Conservation (phyloP, 2,797 vertebrate species). For the Otolemur crassicaudatus region DNA sequence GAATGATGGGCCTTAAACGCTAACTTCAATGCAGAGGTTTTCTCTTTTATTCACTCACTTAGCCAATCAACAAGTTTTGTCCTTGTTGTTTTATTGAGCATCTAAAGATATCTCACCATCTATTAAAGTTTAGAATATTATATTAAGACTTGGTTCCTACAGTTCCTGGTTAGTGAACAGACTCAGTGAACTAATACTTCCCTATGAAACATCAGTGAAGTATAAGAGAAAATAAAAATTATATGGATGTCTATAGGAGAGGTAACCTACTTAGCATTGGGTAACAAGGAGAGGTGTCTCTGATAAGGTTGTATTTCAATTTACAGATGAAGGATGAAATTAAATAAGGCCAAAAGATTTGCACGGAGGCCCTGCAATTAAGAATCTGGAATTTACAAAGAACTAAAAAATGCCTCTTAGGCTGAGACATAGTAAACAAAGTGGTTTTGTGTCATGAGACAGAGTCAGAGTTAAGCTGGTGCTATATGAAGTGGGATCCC, state of each 20-base stretch:
- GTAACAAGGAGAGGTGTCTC: neutral
- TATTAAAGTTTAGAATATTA: neutral
- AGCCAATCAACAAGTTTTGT: neutral
- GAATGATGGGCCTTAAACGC: neutral
- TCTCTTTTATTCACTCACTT: neutral
- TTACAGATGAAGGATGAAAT: neutral
- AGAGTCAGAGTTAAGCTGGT: neutral
- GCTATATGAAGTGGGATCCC: neutral
- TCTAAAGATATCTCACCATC: neutral
- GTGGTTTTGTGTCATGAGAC: neutral
- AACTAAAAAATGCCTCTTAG: neutral
- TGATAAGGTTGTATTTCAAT: neutral
- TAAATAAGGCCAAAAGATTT: neutral
- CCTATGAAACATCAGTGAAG: neutral
- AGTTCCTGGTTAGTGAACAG: neutral
- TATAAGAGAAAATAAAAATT: neutral
- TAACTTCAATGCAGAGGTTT: neutral
- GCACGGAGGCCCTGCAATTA: neutral
- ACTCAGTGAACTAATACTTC: neutral
- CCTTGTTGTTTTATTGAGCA: neutral
- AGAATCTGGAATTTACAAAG: neutral
- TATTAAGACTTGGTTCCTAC: neutral
- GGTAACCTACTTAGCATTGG: too few species aligned
- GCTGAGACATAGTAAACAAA: neutral
- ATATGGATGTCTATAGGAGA: fast-evolving